These are phyloP conservation scores for Hermaeophaga mercurialis DNA, from an alignment of 2,888 invertebrate genomes.

Conservation along the genomic window DNA sequence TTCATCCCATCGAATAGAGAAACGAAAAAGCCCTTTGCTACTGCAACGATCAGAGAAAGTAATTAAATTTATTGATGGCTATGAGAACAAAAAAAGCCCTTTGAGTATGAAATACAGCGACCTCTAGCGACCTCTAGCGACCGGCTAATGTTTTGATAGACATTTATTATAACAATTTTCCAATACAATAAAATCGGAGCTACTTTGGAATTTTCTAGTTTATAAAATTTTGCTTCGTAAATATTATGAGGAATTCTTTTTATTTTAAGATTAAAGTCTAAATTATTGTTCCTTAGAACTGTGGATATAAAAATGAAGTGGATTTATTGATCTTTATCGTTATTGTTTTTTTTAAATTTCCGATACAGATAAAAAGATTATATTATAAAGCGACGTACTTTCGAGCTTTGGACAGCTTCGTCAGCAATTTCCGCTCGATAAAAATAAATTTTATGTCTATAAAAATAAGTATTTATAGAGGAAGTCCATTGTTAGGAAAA, in stretches of 20 bases:
- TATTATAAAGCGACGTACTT: neutral
- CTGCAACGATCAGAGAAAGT: neutral
- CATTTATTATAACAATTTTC: neutral
- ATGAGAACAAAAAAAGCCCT: neutral
- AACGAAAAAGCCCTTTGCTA: neutral
- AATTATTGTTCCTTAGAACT: no score
- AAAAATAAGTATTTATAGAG: constrained; percentile 26
- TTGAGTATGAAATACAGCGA: neutral
- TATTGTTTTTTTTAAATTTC: no score
- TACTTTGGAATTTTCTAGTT: neutral
- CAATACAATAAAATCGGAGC: neutral
- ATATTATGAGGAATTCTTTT: no score
- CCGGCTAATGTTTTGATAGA: neutral
- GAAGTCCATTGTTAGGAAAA: constrained; percentile 26
- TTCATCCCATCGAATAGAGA: neutral
- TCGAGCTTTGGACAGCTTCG: constrained; percentile 9
- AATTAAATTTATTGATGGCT: neutral
- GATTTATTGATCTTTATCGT: no score
- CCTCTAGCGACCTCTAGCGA: neutral
- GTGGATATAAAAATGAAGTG: no score
- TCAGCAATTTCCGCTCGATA: constrained; percentile 33
- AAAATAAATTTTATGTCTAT: constrained; percentile 31
- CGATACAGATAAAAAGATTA: neutral
- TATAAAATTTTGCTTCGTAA: no score
- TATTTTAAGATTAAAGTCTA: no score